These are phyloP conservation scores for Brachionus sp. DNA, from an alignment of 1,140 invertebrate species.

Conservation along the genomic window DNA sequence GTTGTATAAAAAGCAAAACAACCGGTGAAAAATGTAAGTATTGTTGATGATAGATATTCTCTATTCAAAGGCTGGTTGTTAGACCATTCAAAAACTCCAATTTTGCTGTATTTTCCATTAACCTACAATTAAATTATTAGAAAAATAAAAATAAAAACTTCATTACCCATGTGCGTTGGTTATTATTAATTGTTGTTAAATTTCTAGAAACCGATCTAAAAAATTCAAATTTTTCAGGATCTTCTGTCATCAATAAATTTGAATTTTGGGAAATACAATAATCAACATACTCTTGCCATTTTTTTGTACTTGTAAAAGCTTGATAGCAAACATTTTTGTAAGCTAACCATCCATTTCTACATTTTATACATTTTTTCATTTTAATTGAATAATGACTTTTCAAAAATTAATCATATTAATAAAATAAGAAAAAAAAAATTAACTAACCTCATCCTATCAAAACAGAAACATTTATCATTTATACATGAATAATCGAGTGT, in stretches of 20 bases:
- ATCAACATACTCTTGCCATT: not conserved
- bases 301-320: not conserved
- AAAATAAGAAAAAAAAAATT: not conserved
- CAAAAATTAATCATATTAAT: not conserved
- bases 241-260: not conserved
- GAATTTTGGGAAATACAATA: not conserved
- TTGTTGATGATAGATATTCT: not conserved
- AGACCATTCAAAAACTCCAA: not conserved
- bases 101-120: not conserved
- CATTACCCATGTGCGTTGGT: not conserved
- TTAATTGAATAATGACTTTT: not conserved
- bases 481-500: not conserved
- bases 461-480: not conserved
- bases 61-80: not conserved
- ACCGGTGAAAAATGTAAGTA: not conserved
- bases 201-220: not conserved
- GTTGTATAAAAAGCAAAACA: not conserved
- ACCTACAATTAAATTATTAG: not conserved
- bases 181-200: not conserved
- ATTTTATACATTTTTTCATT: not conserved
- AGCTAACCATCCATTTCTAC: not conserved
- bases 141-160: not conserved
- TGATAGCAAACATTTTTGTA: constrained; percentile 2
- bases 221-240: constrained; percentile 18
- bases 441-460: not conserved